Base-by-base conservation (phyloP, 2,113 vertebrate species). In the Ictidomys tridecemlineatus region DNA sequence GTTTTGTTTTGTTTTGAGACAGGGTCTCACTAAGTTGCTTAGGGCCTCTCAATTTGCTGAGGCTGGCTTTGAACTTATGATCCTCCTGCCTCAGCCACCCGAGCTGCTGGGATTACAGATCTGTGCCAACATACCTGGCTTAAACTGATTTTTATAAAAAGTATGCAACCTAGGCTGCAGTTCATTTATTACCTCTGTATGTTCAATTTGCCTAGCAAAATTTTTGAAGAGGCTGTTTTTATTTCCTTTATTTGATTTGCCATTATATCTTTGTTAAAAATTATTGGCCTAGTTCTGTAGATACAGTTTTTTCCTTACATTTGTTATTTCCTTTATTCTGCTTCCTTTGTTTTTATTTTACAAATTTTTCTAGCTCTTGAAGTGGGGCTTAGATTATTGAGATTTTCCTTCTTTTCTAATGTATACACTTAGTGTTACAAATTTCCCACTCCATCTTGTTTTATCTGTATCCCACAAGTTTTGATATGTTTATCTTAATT, bases 401-500 rank as follows among this genome's bases (percentile, higher is more conserved):
- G n/a, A 58, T 11, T 37, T 65, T 67, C 16, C 42, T 2, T 56
- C 61, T 92, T 87, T 79, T 42, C 32, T 74, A 45, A 45, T 67
- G 0, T 6, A 45, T 67, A 13, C 37, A 87, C 45, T 80, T 86
- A 87, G 4, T 80, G 37, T 56, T 63, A 53, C 77, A 76, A 37
- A 51, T 76, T 88, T 82, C 18, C 63, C 14, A 58, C 4, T 73
- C 24, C 20, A 32, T 53, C 12, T 32, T 87, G n/a, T 8, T 91
- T 70, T 63, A 42, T 86, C 9, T 65, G 1, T 80, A 26, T 86
- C n/a, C 28, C 28, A 91, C 39, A 76, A 82, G 1, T 56, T 89
- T 88, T 63, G 28, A 67, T 53, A 26, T 83, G 18, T 67, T 74
- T 87, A 74, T 73, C 65, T 82, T 39, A 82, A 61, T 96, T 92